phyloP scores from a whole-genome alignment of 2,888 invertebrate species.

The Oscheius onirici region DNA sequence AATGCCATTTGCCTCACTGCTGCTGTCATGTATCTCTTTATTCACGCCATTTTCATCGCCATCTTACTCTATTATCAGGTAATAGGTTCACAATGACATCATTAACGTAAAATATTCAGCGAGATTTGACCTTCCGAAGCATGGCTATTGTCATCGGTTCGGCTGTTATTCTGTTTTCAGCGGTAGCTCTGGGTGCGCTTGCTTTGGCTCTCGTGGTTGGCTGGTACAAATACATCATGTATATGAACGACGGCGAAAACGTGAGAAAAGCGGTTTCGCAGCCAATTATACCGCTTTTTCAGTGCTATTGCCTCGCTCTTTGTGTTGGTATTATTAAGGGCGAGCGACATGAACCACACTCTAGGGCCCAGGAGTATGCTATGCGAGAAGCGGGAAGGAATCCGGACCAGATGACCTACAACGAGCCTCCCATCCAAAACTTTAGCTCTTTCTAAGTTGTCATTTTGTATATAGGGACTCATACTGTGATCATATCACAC shows the following conservation, averaged over 20 bases:
- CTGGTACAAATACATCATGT: conserved; percentile 66
- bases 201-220: conserved; percentile 55
- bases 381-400: conserved; percentile 56
- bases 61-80: conserved; percentile 66
- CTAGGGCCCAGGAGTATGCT: conserved; percentile 49
- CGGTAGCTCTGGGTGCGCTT: conserved; percentile 51
- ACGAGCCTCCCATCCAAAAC: conserved; percentile 58
- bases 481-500: conserved; percentile 20
- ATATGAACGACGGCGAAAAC: conserved; percentile 58
- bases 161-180: conserved; percentile 54
- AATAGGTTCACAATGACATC: conserved; percentile 1
- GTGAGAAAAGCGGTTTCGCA: conserved; percentile 33
- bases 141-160: conserved; percentile 46
- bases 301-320: conserved; percentile 38
- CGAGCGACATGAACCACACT: not conserved
- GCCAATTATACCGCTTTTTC: conserved; percentile 11
- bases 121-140: conserved; percentile 44
- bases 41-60: conserved; percentile 57
- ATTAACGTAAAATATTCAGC: conserved; percentile 29
- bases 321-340: conserved; percentile 41
- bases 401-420: conserved; percentile 52
- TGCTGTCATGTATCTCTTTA: conserved; percentile 51
- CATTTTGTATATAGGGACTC: not conserved
- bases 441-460: conserved; percentile 61
- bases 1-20: conserved; percentile 57